These are phyloP conservation scores for Chironomus striatipennis DNA, from an alignment of 1,140 invertebrate species.

Conservation along the genomic window DNA sequence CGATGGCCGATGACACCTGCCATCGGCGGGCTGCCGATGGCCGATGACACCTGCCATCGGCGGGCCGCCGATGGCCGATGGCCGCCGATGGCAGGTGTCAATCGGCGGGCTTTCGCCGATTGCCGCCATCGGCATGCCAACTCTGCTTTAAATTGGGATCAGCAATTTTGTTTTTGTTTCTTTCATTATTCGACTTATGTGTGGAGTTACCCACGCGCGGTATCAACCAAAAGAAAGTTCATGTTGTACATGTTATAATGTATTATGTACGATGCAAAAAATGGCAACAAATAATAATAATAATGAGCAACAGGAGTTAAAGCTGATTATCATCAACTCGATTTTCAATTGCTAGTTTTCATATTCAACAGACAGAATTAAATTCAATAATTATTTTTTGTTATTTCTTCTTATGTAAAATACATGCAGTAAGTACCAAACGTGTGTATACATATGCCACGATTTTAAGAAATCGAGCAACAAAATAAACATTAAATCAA, in stretches of 20 bases:
- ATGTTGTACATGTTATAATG: background rate
- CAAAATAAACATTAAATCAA: background rate
- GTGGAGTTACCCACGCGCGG: background rate
- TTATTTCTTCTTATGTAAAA: no score
- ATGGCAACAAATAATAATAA: background rate
- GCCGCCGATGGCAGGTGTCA: no score
- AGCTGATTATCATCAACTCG: background rate
- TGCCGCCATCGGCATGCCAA: no score
- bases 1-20: no score
- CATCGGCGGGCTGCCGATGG: no score
- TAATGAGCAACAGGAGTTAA: background rate
- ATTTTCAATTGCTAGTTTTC: slow-evolving; percentile 1
- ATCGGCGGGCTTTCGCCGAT: no score
- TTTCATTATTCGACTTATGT: background rate
- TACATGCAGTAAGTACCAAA: no score
- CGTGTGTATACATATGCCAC: no score
- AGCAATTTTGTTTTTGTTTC: background rate
- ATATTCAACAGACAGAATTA: background rate
- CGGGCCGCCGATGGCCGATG: no score
- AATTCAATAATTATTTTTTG: background rate
- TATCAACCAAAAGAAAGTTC: slow-evolving; percentile 7
- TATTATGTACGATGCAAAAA: background rate
- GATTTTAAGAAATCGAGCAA: no score
- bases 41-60: no score
- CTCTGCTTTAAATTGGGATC: slow-evolving; percentile 2